phyloP scores from a whole-genome alignment of 2,888 invertebrate species.

The Agriotes lineatus region DNA sequence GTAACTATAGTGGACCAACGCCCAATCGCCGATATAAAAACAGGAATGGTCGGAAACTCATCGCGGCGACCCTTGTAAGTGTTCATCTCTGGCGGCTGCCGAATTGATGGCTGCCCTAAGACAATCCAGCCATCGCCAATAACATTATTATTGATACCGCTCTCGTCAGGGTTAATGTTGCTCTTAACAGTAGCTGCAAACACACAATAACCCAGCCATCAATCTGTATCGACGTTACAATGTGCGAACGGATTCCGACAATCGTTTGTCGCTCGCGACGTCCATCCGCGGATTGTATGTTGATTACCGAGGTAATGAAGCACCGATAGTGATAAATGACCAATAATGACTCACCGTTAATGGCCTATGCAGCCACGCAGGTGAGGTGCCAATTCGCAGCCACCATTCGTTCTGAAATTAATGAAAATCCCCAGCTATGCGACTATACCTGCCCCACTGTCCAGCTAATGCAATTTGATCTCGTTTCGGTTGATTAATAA shows the following conservation, averaged over 20 bases:
- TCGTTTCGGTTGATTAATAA: neutral
- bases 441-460: neutral
- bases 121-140: conserved; percentile 57
- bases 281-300: conserved; percentile 55
- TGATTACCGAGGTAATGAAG: conserved; percentile 62
- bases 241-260: conserved; percentile 57
- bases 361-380: conserved; percentile 55
- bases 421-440: neutral
- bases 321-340: conserved; percentile 62
- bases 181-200: conserved; percentile 30
- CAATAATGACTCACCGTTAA: conserved; percentile 62
- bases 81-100: conserved; percentile 57
- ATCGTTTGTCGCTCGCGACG: conserved; percentile 48
- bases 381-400: conserved; percentile 54
- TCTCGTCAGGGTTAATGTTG: conserved; percentile 29
- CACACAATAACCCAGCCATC: conserved; percentile 53
- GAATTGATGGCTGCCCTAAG: conserved; percentile 60
- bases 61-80: conserved; percentile 53
- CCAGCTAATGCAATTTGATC: neutral
- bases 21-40: conserved; percentile 56
- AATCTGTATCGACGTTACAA: conserved; percentile 62
- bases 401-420: conserved; percentile 23
- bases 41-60: conserved; percentile 51
- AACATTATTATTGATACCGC: conserved; percentile 56
- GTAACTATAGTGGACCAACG: conserved; percentile 52